These are phyloP conservation scores for Geopemphigus sp. DNA, from an alignment of 1,140 invertebrate genomes.

Conservation along the genomic window DNA sequence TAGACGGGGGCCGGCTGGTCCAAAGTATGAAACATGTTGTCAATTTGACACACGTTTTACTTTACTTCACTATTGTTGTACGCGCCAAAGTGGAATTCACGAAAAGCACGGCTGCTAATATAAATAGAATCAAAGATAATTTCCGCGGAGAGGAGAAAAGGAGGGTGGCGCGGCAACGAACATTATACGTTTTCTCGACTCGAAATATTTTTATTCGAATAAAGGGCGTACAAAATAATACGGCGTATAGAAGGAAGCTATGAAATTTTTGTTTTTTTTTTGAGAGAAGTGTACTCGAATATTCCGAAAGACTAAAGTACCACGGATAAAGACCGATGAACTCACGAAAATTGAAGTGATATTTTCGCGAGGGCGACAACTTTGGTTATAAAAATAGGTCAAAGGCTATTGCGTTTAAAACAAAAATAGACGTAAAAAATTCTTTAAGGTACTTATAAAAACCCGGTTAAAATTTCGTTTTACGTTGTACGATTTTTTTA, in stretches of 20 bases:
- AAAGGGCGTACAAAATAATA: not conserved
- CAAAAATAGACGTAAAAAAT: not conserved
- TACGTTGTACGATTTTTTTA: not conserved
- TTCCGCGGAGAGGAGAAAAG: not conserved
- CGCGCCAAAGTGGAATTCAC: not conserved
- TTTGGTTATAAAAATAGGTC: not conserved
- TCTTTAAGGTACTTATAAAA: not conserved
- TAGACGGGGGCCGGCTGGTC: not conserved
- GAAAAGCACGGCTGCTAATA: not conserved
- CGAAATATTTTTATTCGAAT: not conserved
- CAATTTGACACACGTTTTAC: conserved; percentile 9
- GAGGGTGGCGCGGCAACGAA: not conserved
- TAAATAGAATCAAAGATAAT: not conserved
- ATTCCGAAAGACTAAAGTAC: not conserved
- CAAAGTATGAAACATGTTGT: conserved; percentile 20
- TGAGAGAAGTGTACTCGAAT: not conserved
- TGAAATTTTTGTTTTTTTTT: not conserved
- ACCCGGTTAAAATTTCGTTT: not conserved
- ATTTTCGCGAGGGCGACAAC: not conserved
- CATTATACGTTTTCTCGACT: not conserved
- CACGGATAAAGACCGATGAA: not conserved
- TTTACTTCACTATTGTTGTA: not conserved
- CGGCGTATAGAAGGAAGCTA: not conserved
- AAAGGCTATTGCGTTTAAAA: not conserved
- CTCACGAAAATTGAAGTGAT: not conserved